A percentile compares a stretch with the other conserved stretches of the same genome.
These are phyloP conservation scores for Diachrysia chrysitis DNA, from an alignment of 2,888 invertebrate genomes.

Conservation along the genomic window DNA sequence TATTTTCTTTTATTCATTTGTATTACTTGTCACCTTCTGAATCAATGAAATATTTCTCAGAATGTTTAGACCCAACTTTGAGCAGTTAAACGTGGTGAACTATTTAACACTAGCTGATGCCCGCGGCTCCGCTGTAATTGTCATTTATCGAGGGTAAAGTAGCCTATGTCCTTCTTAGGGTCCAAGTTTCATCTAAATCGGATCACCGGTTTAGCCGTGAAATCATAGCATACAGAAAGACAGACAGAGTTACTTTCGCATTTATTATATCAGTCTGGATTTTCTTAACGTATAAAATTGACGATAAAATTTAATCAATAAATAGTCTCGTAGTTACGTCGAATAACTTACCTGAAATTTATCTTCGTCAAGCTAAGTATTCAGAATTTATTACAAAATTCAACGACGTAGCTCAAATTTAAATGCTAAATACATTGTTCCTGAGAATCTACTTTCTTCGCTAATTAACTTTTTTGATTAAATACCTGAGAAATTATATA, in stretches of 20 bases:
- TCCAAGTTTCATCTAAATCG: too few species aligned
- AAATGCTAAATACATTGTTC: conserved; percentile 37
- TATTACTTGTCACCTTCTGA: too few species aligned
- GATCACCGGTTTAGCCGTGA: too few species aligned
- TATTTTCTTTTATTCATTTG: not conserved
- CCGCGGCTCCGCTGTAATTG: too few species aligned
- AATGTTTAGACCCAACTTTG: not conserved
- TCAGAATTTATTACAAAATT: conserved; percentile 41
- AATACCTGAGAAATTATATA: conserved; percentile 25
- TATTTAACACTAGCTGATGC: too few species aligned
- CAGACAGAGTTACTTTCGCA: too few species aligned
- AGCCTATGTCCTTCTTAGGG: too few species aligned
- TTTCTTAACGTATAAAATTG: not conserved
- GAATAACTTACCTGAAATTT: not conserved
- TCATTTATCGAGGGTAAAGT: too few species aligned
- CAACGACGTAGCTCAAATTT: conserved; percentile 39
- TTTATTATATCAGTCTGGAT: too few species aligned
- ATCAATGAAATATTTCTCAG: too few species aligned
- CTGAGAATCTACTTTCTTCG: conserved; percentile 5
- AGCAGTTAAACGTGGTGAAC: not conserved
- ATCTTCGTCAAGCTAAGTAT: not conserved
- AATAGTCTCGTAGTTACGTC: not conserved
- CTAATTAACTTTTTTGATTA: conserved; percentile 15
- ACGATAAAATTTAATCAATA: not conserved
- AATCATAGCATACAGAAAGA: too few species aligned